A percentile compares a stretch with the other conserved stretches of the same genome.
These are phyloP conservation scores for Calliphora vicina DNA, from an alignment of 1,140 invertebrate species.

Conservation along the genomic window DNA sequence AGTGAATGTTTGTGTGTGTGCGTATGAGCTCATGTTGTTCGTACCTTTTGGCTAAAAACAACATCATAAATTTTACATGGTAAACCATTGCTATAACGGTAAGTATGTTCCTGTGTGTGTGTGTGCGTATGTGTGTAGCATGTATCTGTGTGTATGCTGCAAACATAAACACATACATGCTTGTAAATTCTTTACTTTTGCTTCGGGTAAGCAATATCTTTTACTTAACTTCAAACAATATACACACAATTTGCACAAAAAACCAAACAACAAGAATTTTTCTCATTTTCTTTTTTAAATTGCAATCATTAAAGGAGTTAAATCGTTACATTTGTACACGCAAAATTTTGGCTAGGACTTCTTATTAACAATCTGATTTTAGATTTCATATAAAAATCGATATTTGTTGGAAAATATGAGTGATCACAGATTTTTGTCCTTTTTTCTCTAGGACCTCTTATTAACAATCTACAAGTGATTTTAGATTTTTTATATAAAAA, in stretches of 20 bases:
- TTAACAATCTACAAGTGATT: no score
- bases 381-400: no score
- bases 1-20: background rate
- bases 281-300: background rate
- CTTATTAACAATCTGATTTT: no score
- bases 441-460: no score
- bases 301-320: background rate
- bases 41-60: slow-evolving; percentile 31
- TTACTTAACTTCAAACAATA: slow-evolving; percentile 26
- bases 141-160: background rate
- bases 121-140: background rate
- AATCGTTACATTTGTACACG: no score
- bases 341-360: no score
- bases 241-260: background rate
- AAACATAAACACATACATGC: background rate
- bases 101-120: background rate
- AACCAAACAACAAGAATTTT: background rate
- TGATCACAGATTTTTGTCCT: no score
- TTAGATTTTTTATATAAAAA: no score
- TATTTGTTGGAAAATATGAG: no score
- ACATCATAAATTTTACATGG: slow-evolving; percentile 32
- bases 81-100: slow-evolving; percentile 17
- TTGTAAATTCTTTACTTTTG: background rate
- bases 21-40: slow-evolving; percentile 5
- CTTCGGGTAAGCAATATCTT: slow-evolving; percentile 23